Base-by-base conservation (phyloP, 1,140 invertebrate genomes). In the Andrena cerasifolii region DNA sequence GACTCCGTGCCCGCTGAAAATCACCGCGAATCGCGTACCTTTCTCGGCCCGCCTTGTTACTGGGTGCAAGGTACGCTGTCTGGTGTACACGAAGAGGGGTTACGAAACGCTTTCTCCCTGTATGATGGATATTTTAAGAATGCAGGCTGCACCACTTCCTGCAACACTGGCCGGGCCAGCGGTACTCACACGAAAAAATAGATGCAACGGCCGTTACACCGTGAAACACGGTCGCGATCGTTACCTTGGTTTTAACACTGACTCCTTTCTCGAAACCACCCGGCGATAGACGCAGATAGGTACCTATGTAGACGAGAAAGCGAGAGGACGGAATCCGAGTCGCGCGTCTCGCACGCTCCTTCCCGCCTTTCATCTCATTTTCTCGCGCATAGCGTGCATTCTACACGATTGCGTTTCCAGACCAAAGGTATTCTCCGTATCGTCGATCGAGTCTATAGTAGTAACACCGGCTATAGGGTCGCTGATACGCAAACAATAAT, bases 91-190 rank as follows among this genome's bases (percentile, higher is more conserved):
- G 28, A 53, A 71, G 58, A 10, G 21, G 59, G 58, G 56, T 89
- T 89, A 88, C 87, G 85, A 88, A 89, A 89, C 86, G 74, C 89
- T 89, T 90, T 90, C 89, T 90, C 89, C 70, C 86, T 89, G 83
- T 89, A 90, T 87, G 87, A 89, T 76, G 68, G 78, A 89, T 88
- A 87, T 82, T 86, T 84, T 86, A 81, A 80, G 78, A 80, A 87
- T 78, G 85, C 79, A 66, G 61, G 28, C 36, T 83, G 71, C 68
- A 83, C 77, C 80, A 68, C 80, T 86, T 87, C 85, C 85, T 84
- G 79, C 76, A 79, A 78, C 79, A 73, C 77, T 36, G 72, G 31
- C 28, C 33, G 53, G 49, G 12, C 49, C 31, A 3, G 26, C 47
- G 31, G 26, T 53, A 31, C 43, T 31, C 47, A 49, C 71, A 58